A percentile compares a stretch with the other conserved stretches of the same genome.
Conservation (phyloP, 2,113 vertebrate species). For the Henicopernis longicauda region DNA sequence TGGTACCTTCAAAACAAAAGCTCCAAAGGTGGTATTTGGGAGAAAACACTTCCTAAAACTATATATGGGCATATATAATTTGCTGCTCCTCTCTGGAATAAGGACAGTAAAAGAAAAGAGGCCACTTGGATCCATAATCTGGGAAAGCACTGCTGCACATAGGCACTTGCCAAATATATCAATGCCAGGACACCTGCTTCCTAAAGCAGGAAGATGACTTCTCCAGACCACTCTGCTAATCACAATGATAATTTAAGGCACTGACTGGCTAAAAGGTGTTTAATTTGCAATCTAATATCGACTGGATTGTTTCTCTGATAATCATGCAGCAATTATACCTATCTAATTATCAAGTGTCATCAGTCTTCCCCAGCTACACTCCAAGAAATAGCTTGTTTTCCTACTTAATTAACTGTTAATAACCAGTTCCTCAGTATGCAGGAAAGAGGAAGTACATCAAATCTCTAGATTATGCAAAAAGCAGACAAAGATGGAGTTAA, state of each 20-base stretch:
- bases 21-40: background rate
- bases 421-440: background rate
- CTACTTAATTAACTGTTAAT: slow-evolving; percentile 1
- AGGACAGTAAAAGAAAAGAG: background rate
- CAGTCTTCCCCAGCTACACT: background rate
- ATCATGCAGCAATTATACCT: background rate
- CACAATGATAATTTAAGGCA: background rate
- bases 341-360: background rate
- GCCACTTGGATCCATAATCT: background rate
- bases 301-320: background rate
- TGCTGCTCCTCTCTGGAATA: background rate
- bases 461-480: background rate
- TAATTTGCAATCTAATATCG: background rate
- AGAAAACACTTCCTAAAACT: background rate
- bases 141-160: background rate
- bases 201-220: background rate
- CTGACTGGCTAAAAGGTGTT: background rate
- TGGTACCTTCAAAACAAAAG: background rate
- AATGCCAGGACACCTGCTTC: background rate
- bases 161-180: background rate
- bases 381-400: slow-evolving; percentile 3
- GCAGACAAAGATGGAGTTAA: background rate
- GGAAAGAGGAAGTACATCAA: background rate
- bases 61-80: background rate
- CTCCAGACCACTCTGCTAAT: background rate